Percentiles rank a stretch among this genome's conserved stretches.
phyloP scores from a whole-genome alignment of 1,140 invertebrate genomes.

The Stegodyphus mimosarum region DNA sequence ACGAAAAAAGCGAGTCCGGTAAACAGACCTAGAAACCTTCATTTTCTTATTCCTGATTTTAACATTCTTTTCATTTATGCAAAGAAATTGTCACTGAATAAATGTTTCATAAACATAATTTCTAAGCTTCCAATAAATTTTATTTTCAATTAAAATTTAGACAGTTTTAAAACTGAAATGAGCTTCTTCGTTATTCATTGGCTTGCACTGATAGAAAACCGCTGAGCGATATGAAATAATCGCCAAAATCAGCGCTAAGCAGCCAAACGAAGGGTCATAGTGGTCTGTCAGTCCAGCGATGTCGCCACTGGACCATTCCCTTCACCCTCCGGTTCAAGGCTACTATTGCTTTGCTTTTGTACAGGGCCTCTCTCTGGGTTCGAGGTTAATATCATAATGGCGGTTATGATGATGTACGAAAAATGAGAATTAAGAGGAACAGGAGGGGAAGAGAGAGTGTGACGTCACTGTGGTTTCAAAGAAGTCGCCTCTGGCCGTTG shows the following conservation, averaged over 20 bases:
- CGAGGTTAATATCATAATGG: slow-evolving; percentile 61
- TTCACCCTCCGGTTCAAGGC: slow-evolving; percentile 50
- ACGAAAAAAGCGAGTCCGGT: no score
- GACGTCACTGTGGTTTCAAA: slow-evolving; percentile 60
- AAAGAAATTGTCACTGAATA: no score
- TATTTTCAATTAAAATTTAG: no score
- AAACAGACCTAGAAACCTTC: neutral
- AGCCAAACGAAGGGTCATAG: slow-evolving; percentile 26
- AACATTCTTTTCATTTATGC: no score
- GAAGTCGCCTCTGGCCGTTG: slow-evolving; percentile 51
- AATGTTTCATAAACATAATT: no score
- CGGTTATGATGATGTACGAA: slow-evolving; percentile 53
- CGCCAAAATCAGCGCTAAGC: slow-evolving; percentile 36
- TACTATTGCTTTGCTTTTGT: slow-evolving; percentile 21
- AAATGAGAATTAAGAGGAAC: slow-evolving; percentile 48
- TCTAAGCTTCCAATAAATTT: no score
- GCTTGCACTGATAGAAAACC: neutral
- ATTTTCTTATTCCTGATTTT: neutral
- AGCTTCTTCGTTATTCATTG: neutral
- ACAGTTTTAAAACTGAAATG: no score
- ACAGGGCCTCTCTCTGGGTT: slow-evolving; percentile 38
- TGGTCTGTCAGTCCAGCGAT: slow-evolving; percentile 37
- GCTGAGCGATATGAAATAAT: neutral
- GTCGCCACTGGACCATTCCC: slow-evolving; percentile 54
- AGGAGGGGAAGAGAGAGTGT: slow-evolving; percentile 18